Evolutionary conservation across 2,888 invertebrate species (phyloP).

Genomic region (Augochlorella aurata): DNA sequence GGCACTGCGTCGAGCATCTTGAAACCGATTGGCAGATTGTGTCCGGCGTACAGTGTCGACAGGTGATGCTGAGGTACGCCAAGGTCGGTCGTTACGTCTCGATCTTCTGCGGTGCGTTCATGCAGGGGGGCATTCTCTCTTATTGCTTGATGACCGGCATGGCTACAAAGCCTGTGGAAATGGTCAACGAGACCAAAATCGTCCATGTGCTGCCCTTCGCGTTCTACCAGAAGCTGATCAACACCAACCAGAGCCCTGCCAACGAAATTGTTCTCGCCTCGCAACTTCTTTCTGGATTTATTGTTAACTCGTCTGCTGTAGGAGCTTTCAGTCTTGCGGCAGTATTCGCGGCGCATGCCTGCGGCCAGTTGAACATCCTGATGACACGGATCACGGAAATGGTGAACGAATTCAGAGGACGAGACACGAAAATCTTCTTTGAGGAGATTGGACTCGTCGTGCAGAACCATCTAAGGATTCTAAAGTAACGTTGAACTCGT

Average conservation of each 20-base stretch:
- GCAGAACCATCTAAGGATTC: slow-evolving; percentile 54
- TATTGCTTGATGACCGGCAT: slow-evolving; percentile 31
- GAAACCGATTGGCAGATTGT: slow-evolving; percentile 65
- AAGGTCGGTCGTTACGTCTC: slow-evolving; percentile 62
- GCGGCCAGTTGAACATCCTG: slow-evolving; percentile 66
- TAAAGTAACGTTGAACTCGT: slow-evolving; percentile 43
- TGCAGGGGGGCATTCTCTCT: slow-evolving; percentile 45
- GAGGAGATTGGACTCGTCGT: slow-evolving; percentile 52
- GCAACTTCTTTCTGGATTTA: slow-evolving; percentile 55
- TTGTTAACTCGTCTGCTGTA: slow-evolving; percentile 50
- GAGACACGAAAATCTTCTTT: neutral
- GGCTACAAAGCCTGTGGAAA: neutral
- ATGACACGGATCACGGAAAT: slow-evolving; percentile 49
- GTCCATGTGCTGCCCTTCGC: slow-evolving; percentile 52
- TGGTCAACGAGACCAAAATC: slow-evolving; percentile 54
- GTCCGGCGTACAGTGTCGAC: slow-evolving; percentile 37
- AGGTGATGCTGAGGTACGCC: slow-evolving; percentile 68
- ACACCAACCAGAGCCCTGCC: slow-evolving; percentile 51
- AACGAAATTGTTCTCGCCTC: slow-evolving; percentile 60
- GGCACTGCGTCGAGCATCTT: slow-evolving; percentile 63
- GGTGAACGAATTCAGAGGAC: slow-evolving; percentile 18
- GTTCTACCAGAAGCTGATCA: slow-evolving; percentile 48
- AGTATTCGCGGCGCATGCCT: slow-evolving; percentile 66
- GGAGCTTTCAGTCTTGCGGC: slow-evolving; percentile 59
- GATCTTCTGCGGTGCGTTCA: slow-evolving; percentile 44